These are phyloP conservation scores for Trissoscelio sp. DNA, from an alignment of 2,888 invertebrate genomes.

Conservation along the genomic window DNA sequence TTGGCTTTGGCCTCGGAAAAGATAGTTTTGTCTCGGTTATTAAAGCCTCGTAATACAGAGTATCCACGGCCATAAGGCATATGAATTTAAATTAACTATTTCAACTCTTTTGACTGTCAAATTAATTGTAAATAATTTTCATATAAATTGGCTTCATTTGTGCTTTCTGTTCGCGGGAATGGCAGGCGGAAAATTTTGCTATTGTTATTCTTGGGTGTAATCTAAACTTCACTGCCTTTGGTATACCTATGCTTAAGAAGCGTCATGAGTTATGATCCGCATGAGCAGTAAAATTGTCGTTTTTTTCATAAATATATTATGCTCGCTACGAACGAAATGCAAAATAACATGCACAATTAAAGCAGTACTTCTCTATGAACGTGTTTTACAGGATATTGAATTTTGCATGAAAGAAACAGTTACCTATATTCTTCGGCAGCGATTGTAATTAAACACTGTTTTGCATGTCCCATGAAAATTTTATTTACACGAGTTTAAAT, in stretches of 20 bases:
- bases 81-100: conserved; percentile 21
- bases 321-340: neutral
- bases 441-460: neutral
- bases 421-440: neutral
- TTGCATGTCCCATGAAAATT: neutral
- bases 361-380: neutral
- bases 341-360: neutral
- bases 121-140: conserved; percentile 18
- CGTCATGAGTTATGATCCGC: neutral
- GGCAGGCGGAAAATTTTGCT: neutral
- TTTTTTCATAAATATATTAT: neutral
- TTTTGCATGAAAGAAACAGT: neutral
- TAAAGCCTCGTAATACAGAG: neutral
- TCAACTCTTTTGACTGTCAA: neutral
- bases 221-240: neutral
- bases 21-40: conserved; percentile 9
- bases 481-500: neutral
- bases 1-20: conserved; percentile 10
- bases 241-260: conserved; percentile 5
- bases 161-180: neutral
- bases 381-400: neutral
- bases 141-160: conserved; percentile 14
- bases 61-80: neutral
- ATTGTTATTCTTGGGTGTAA: neutral
- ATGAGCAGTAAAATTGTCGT: neutral